phyloP scores from a whole-genome alignment of 2,888 invertebrate genomes.

The Epirrhoe alternata region DNA sequence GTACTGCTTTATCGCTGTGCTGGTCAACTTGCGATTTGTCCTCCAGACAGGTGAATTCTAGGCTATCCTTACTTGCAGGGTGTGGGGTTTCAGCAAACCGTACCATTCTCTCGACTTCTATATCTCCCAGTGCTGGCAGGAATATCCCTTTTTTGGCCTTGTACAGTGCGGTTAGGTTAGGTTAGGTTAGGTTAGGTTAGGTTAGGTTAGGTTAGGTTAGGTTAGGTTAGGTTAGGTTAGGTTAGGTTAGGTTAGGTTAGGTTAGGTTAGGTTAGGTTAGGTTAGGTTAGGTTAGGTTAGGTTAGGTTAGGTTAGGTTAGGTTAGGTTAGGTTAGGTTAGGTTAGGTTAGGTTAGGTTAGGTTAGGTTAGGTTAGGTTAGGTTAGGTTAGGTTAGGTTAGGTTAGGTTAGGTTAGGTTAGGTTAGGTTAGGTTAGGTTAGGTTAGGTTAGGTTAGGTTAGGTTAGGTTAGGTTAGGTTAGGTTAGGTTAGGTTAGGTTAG shows the following conservation, averaged over 20 bases:
- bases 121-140: no score
- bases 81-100: no score
- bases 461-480: constrained; percentile 35
- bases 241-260: constrained; percentile 36
- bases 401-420: constrained; percentile 36
- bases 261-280: constrained; percentile 38
- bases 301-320: constrained; percentile 35
- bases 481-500: constrained; percentile 36
- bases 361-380: constrained; percentile 30
- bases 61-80: no score
- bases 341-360: constrained; percentile 38
- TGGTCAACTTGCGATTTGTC: no score
- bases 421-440: constrained; percentile 38
- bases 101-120: no score
- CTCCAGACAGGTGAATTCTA: no score
- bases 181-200: constrained; percentile 36
- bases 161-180: constrained; percentile 31
- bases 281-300: constrained; percentile 30
- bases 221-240: constrained; percentile 35
- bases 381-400: constrained; percentile 35
- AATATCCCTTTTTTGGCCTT: no score
- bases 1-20: no score
- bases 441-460: constrained; percentile 30
- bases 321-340: constrained; percentile 36
- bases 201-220: constrained; percentile 38